A percentile compares a stretch with the other conserved stretches of the same genome.
Evolutionary conservation across 1,140 invertebrate species (phyloP).

Genomic region (Odontomachus brunneus): DNA sequence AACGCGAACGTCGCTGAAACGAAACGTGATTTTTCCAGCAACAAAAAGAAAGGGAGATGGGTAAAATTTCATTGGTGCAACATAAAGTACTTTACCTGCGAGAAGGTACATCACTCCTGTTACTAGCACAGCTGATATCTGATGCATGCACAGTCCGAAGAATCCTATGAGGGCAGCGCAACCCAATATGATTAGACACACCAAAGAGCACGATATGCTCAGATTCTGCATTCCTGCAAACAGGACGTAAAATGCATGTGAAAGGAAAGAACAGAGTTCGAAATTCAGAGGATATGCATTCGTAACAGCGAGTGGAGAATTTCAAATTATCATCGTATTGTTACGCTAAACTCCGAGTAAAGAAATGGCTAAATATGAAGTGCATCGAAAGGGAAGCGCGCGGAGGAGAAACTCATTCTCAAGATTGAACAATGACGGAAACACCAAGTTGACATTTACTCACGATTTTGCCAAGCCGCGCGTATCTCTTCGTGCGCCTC

Average conservation of each 20-base stretch:
- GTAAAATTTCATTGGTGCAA: too few species aligned
- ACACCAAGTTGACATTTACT: constrained; percentile 80
- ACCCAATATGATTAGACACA: constrained; percentile 94
- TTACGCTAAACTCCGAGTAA: too few species aligned
- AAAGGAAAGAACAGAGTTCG: too few species aligned
- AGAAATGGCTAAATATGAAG: too few species aligned
- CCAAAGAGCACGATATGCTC: constrained; percentile 95
- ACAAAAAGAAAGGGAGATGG: neutral
- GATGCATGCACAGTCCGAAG: constrained; percentile 93
- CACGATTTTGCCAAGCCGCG: constrained; percentile 93
- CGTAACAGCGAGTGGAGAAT: too few species aligned
- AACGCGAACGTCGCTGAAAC: constrained; percentile 93
- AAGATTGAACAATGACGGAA: too few species aligned
- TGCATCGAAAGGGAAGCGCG: too few species aligned
- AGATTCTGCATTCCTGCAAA: constrained; percentile 96
- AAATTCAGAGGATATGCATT: too few species aligned
- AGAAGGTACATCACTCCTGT: constrained; percentile 96
- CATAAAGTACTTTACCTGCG: constrained; percentile 91
- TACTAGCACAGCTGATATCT: constrained; percentile 95
- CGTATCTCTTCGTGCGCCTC: constrained; percentile 88
- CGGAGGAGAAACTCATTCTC: too few species aligned
- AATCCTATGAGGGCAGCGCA: constrained; percentile 93
- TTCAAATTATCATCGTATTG: too few species aligned
- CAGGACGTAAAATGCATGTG: neutral
- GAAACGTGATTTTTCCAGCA: neutral